Percentiles rank a stretch among this genome's conserved stretches.
Evolutionary conservation across 1,140 invertebrate species (phyloP).

Genomic region (Tenebrio molitor): DNA sequence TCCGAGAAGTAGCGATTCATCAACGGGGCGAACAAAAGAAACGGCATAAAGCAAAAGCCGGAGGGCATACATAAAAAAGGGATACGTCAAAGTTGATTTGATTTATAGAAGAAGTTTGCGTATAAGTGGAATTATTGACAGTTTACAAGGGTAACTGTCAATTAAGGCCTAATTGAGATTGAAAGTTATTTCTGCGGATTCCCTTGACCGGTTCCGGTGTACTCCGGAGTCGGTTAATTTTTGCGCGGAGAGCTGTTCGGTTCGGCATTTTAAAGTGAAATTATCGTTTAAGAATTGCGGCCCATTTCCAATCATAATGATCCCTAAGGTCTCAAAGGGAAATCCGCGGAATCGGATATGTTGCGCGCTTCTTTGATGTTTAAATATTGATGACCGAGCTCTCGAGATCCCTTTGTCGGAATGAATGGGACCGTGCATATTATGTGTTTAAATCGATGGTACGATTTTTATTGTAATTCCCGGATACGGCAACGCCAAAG

Average conservation of each 20-base stretch:
- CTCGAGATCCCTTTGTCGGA: constrained; percentile 23
- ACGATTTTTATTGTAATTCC: constrained; percentile 6
- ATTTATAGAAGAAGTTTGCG: constrained; percentile 31
- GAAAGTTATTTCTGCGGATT: constrained; percentile 27
- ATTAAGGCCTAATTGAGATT: constrained; percentile 22
- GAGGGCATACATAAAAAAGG: constrained; percentile 23
- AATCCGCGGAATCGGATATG: constrained; percentile 35
- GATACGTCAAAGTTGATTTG: constrained; percentile 8
- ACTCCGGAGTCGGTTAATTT: constrained; percentile 9
- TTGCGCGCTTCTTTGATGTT: constrained; percentile 38
- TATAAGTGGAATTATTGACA: constrained; percentile 36
- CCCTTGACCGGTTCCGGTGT: not conserved
- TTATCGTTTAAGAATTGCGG: constrained; percentile 28
- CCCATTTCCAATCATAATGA: constrained; percentile 29
- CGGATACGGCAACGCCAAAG: no score
- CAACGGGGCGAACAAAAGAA: no score
- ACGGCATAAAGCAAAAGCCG: not conserved
- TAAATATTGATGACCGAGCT: constrained; percentile 35
- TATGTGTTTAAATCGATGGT: constrained; percentile 23
- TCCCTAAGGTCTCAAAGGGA: not conserved
- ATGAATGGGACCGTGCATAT: constrained; percentile 10
- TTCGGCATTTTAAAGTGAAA: constrained; percentile 26
- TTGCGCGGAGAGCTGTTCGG: not conserved
- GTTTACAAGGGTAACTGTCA: constrained; percentile 37
- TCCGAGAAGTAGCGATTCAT: no score